Evolutionary conservation across 2,113 vertebrate species (phyloP), one percentile per base, ranked within the genome.

Genomic region (Cynocephalus volans): DNA sequence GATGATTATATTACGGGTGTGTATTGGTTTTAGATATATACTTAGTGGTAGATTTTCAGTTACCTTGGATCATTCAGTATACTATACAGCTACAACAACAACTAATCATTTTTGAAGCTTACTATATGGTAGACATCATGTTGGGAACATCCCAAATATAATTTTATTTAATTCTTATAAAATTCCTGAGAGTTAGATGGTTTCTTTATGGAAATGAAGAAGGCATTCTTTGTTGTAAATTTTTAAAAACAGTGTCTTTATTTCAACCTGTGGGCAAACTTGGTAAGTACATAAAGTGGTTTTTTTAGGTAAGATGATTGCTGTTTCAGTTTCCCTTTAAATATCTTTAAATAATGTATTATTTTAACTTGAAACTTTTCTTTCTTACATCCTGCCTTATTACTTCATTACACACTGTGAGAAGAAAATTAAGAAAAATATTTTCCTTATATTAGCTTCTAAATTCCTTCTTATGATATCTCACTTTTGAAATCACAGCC

Each of bases 141-240:
- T 64, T 87, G 56, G 60, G 7, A 45, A 54, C 3, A 33, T 75
- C 4, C 11, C 72, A 33, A 58, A 5, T 41, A 7, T 54, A 33
- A 50, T 94, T 95, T 76, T 64, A 60, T 58, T 92, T 86, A 94
- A 73, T 69, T 95, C n/a, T 75, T 50, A 56, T 33, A 45, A 73
- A 91, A 48, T 72, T 56, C 2, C 28, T 79, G 10, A 79, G 91
- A 65, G 12, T 79, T 77, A 79, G 31, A 45, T 86, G 13, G 23
- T 82, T 91, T 96, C 31, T 41, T 82, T 65, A 41, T 76, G 11
- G 31, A 93, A 91, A 81, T 24, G 10, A 87, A 85, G 36, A n/a
- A 73, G 11, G 4, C 13, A 18, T 28, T 84, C 48, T 62, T 94
- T 83, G 23, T 36, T 77, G 33, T 26, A 79, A 48, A 80, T 33